These are phyloP conservation scores for Saccopteryx bilineata DNA, from an alignment of 2,113 vertebrate genomes.

Conservation along the genomic window DNA sequence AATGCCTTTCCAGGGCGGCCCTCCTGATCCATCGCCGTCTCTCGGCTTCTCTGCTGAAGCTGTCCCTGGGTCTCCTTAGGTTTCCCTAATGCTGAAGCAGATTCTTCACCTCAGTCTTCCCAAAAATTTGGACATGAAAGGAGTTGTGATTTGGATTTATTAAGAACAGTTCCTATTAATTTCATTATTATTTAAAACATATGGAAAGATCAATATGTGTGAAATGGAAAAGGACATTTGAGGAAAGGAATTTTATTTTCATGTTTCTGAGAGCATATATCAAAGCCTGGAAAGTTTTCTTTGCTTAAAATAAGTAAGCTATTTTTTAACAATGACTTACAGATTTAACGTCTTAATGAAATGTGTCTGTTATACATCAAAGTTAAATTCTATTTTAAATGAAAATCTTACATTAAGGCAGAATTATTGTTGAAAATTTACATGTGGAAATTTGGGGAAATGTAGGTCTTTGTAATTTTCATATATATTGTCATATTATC, in stretches of 20 bases:
- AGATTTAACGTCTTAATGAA: constrained; percentile 82
- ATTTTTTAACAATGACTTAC: constrained; percentile 81
- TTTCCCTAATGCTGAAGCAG: constrained; percentile 64
- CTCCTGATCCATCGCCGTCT: not conserved
- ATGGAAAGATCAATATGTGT: constrained; percentile 83
- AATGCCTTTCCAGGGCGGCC: not conserved
- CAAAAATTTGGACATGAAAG: constrained; percentile 78
- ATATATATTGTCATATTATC: not conserved
- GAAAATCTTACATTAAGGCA: constrained; percentile 71
- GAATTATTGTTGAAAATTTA: constrained; percentile 72
- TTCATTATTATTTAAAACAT: constrained; percentile 82
- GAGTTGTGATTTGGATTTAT: constrained; percentile 75
- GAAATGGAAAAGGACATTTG: constrained; percentile 83
- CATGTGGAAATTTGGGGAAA: constrained; percentile 65
- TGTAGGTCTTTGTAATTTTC: constrained; percentile 55
- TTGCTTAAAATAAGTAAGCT: constrained; percentile 81
- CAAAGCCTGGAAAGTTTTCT: constrained; percentile 81
- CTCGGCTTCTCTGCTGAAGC: constrained; percentile 41
- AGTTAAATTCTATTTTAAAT: constrained; percentile 81
- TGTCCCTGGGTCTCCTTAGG: constrained; percentile 44
- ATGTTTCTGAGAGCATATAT: constrained; percentile 80
- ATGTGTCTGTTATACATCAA: constrained; percentile 82
- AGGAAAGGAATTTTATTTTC: constrained; percentile 83
- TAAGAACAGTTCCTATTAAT: constrained; percentile 82
- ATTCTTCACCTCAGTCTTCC: constrained; percentile 73